Percentiles rank a stretch among this genome's conserved stretches.
These are phyloP conservation scores for Epizoanthus scotinus DNA, from an alignment of 92 coral and sea anemone species.

Conservation along the genomic window DNA sequence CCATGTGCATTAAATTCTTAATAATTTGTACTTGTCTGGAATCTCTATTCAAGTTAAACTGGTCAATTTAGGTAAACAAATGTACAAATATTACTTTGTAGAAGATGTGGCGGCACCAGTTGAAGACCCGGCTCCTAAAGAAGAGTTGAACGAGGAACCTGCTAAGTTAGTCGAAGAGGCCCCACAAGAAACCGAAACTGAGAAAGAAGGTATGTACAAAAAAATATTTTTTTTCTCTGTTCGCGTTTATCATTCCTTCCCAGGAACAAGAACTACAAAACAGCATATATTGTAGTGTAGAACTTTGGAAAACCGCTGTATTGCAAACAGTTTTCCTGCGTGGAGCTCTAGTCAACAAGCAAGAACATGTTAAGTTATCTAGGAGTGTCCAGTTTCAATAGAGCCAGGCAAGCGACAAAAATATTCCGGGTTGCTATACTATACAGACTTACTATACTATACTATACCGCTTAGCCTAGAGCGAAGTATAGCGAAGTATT, in stretches of 20 bases:
- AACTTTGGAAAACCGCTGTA: neutral
- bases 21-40: no score
- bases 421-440: constrained; percentile 14
- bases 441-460: no score
- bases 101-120: neutral
- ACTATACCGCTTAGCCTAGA: neutral
- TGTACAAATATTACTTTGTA: neutral
- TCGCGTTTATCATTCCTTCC: neutral
- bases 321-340: neutral
- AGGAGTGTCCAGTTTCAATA: neutral
- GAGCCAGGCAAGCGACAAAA: constrained; percentile 12
- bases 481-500: neutral
- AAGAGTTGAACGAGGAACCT: neutral
- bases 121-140: neutral
- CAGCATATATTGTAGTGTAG: neutral
- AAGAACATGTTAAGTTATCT: neutral
- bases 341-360: constrained; percentile 1
- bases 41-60: no score
- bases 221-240: neutral
- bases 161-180: neutral
- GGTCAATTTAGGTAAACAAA: neutral
- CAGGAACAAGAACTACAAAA: neutral
- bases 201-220: neutral
- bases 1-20: no score
- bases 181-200: neutral